These are phyloP conservation scores for Sceloporus undulatus DNA, from an alignment of 2,113 vertebrate species.

Conservation along the genomic window DNA sequence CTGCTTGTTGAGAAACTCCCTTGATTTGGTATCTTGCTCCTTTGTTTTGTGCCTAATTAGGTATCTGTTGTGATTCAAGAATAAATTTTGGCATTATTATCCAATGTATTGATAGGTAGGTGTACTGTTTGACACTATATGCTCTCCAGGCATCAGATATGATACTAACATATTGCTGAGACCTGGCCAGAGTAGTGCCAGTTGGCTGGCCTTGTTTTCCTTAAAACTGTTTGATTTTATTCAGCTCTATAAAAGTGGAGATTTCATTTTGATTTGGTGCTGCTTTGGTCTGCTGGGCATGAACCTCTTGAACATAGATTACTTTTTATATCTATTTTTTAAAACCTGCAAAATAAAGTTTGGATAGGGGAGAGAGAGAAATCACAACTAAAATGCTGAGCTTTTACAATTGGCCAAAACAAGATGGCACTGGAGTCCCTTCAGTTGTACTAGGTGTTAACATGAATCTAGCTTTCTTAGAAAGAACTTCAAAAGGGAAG, in stretches of 20 bases:
- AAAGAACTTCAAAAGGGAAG: not conserved
- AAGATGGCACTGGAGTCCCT: not conserved
- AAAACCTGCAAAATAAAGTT: no score
- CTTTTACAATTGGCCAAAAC: not conserved
- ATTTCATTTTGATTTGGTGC: not conserved
- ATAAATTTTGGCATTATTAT: not conserved
- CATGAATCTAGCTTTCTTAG: no score
- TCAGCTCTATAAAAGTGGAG: not conserved
- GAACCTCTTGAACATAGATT: not conserved
- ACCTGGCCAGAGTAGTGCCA: not conserved
- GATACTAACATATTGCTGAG: not conserved
- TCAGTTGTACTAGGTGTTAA: no score
- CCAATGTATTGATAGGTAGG: not conserved
- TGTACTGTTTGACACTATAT: not conserved
- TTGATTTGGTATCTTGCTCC: not conserved
- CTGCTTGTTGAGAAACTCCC: not conserved
- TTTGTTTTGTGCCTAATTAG: not conserved
- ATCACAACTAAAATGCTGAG: not conserved
- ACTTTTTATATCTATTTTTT: not conserved
- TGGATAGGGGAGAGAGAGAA: not conserved
- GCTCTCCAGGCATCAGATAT: not conserved
- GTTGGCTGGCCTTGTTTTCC: not conserved
- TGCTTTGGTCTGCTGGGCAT: not conserved
- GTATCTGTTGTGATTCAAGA: not conserved
- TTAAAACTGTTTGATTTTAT: conserved; percentile 2